phyloP scores from a whole-genome alignment of 2,888 invertebrate species.

The Nomada ruficornis region DNA sequence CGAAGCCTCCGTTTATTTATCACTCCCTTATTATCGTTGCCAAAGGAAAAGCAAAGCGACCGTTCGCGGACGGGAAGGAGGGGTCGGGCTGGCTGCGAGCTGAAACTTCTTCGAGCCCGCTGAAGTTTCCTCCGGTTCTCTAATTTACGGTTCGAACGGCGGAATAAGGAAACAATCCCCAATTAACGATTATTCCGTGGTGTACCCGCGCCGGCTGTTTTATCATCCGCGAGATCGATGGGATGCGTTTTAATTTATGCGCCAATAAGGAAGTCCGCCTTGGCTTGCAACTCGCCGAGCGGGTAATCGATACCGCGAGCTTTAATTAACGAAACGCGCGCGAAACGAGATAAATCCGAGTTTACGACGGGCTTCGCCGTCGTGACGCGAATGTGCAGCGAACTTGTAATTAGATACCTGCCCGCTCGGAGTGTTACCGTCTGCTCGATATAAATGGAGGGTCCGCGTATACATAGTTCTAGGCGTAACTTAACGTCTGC shows the following conservation, averaged over 20 bases:
- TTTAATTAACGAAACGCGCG: slow-evolving; percentile 28
- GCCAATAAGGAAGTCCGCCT: slow-evolving; percentile 38
- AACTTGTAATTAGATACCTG: slow-evolving; percentile 1
- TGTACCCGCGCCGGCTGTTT: background rate
- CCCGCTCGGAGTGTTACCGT: background rate
- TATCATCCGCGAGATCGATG: slow-evolving; percentile 25
- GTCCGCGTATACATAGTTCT: background rate
- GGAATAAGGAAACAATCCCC: slow-evolving; percentile 51
- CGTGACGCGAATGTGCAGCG: background rate
- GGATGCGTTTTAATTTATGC: slow-evolving; percentile 44
- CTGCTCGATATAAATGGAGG: background rate
- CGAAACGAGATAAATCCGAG: slow-evolving; percentile 14
- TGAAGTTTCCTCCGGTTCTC: slow-evolving; percentile 10
- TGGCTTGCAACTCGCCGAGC: slow-evolving; percentile 28
- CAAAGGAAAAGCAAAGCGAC: slow-evolving; percentile 38
- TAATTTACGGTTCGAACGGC: slow-evolving; percentile 42
- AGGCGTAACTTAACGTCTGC: background rate
- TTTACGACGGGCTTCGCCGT: background rate
- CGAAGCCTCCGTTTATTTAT: slow-evolving; percentile 65
- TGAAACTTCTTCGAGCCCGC: slow-evolving; percentile 16
- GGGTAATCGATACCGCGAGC: slow-evolving; percentile 37
- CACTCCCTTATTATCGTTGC: slow-evolving; percentile 67
- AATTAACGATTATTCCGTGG: slow-evolving; percentile 52
- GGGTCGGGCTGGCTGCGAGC: background rate
- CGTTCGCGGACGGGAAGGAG: background rate